Base-by-base conservation (phyloP, 2,888 invertebrate species). In the Timandra comae region DNA sequence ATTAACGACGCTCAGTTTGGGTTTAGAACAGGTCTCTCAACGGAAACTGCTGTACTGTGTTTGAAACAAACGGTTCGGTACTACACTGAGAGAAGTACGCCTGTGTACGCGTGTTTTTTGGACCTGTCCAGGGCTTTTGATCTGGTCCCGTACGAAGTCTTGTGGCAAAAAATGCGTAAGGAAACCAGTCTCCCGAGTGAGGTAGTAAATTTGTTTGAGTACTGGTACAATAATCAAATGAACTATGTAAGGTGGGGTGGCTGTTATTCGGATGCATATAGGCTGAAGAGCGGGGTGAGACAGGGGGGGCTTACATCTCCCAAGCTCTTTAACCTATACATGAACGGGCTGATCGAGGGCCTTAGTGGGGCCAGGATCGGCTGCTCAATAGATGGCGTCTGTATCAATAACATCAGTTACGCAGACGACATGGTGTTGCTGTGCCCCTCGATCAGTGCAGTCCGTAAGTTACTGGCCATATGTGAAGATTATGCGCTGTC, bases 1-100 rank as follows among this genome's bases (percentile, higher is more conserved):
- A 4, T 39, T 3, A 27, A 44, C 16, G 45, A 46, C 29, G 32
- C 34, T 1, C 44, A 46, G 29, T 46, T 46, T 13, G 46, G 42
- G 6, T 42, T 42, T 23, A 8, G 23, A 3, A 7, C 33, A 1
- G 32, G 34, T 7, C 12, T 42, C 2, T 38, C 42, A 5, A 42
- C 42, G 4, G 41, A 45, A 9, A 32, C 22, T 11, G 42, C 36
- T 2, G 27, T 42, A 8, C 10, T 42, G 3, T 12, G 30, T 24
- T 34, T 49, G 4, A 41, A 45, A 29, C 36, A 39, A 11, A 33
- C 37, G 16, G 37, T 39, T 6, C 12, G 26, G 2, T 31, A 26
- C 12, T 31, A 9, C 25, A 30, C 21, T 25, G 27, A 13, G 20
- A 26, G 24, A n/a, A 24, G 8, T 7, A 35, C 30, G 1, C 30